Percentiles rank a stretch among this genome's conserved stretches.
Conservation (phyloP, 2,797 vertebrate genomes). For the Channallabes apus region DNA sequence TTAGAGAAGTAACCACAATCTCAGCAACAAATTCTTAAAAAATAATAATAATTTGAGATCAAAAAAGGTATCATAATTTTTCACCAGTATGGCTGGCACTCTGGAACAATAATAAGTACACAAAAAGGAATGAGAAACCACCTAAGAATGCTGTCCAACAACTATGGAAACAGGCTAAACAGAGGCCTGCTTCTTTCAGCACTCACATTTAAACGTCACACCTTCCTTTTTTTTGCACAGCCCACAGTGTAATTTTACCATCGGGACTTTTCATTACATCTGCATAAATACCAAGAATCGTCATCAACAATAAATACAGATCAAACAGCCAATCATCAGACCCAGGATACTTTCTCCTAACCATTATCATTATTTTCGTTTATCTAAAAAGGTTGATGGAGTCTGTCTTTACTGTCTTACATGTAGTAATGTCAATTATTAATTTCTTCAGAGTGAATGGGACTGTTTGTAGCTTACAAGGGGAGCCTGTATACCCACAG, state of each 20-base stretch:
- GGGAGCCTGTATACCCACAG: conserved; percentile 58
- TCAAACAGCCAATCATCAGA: not conserved
- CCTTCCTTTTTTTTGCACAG: not conserved
- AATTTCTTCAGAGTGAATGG: conserved; percentile 46
- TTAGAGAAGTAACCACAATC: too few species aligned
- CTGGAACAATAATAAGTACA: not conserved
- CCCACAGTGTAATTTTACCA: conserved; percentile 15
- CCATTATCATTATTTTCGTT: not conserved
- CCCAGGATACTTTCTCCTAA: not conserved
- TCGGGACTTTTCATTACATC: conserved; percentile 8
- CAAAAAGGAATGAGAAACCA: not conserved
- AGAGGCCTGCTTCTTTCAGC: not conserved
- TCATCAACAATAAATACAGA: not conserved
- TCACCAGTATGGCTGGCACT: too few species aligned
- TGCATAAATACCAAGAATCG: conserved; percentile 4
- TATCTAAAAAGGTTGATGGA: conserved; percentile 24
- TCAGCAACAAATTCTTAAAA: too few species aligned
- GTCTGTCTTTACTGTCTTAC: conserved; percentile 17
- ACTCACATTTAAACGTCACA: conserved; percentile 3
- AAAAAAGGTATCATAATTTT: too few species aligned
- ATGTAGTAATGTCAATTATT: not conserved
- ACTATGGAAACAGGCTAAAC: not conserved
- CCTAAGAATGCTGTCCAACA: not conserved
- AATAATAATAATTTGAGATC: too few species aligned
- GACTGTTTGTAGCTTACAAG: conserved; percentile 55